Conservation (phyloP, 2,797 vertebrate species). For the Gorsachius magnificus region DNA sequence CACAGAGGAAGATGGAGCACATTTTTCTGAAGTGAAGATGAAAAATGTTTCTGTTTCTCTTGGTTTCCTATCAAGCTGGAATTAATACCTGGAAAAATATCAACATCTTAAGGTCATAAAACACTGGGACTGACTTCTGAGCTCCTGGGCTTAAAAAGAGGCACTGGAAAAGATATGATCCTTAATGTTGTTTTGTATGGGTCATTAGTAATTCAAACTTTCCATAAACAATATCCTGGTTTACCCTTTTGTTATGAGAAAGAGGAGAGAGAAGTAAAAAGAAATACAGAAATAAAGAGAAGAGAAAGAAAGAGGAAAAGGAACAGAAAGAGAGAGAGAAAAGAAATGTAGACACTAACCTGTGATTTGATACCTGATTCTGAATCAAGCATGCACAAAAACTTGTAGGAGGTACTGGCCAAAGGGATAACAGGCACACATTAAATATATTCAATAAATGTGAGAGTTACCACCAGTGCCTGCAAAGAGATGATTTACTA, state of each 20-base stretch:
- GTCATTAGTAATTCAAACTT: not conserved
- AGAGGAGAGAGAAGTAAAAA: not conserved
- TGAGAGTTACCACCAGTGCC: not conserved
- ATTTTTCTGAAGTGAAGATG: not conserved
- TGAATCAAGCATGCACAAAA: not conserved
- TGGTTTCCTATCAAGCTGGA: constrained; percentile 42
- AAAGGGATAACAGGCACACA: not conserved
- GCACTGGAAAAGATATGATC: not conserved
- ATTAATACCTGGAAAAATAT: constrained; percentile 39
- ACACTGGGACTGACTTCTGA: not conserved
- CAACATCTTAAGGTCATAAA: constrained; percentile 11
- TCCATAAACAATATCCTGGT: constrained; percentile 14
- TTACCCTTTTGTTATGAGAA: not conserved
- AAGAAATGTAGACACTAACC: not conserved
- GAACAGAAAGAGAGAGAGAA: not conserved
- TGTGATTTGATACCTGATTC: not conserved
- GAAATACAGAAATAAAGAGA: not conserved
- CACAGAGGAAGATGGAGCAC: not conserved
- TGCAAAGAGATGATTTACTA: not conserved
- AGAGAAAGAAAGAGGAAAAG: not conserved
- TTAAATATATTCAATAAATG: not conserved
- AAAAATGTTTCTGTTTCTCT: constrained; percentile 23
- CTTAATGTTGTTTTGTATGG: not conserved
- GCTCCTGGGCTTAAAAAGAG: not conserved
- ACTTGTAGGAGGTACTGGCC: not conserved